These are phyloP conservation scores for Amphiprion clarkii DNA, from an alignment of 2,797 vertebrate species.

Conservation along the genomic window DNA sequence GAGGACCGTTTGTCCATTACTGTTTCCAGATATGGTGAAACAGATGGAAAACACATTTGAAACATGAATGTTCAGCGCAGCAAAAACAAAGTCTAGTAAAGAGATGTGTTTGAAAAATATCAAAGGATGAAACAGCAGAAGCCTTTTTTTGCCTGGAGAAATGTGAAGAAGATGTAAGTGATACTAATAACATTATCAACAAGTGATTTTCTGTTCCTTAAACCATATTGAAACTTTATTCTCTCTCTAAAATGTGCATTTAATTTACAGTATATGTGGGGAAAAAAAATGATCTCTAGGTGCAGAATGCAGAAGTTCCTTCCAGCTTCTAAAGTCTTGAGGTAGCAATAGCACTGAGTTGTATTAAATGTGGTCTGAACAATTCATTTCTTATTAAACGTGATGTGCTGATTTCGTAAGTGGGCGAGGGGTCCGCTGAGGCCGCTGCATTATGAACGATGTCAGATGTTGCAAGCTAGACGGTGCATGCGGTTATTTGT, in stretches of 20 bases:
- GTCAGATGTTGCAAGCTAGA: background rate
- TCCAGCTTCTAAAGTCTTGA: background rate
- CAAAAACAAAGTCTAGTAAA: background rate
- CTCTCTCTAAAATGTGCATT: background rate
- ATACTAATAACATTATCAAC: too few species aligned
- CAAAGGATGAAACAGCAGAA: background rate
- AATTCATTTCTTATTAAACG: too few species aligned
- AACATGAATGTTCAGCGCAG: conserved; percentile 16
- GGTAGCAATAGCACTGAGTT: too few species aligned
- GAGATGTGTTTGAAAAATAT: background rate
- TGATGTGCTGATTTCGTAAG: background rate
- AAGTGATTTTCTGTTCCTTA: too few species aligned
- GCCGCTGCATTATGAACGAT: background rate
- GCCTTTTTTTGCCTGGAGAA: background rate
- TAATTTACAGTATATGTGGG: background rate
- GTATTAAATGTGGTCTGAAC: too few species aligned
- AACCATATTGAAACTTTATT: too few species aligned
- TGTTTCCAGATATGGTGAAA: conserved; percentile 1
- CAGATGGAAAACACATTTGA: background rate
- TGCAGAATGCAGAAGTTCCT: background rate
- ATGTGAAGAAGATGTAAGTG: too few species aligned
- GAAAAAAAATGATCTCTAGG: background rate
- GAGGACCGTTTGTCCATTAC: conserved; percentile 28
- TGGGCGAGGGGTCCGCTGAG: background rate
- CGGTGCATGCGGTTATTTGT: background rate